Evolutionary conservation across 2,113 vertebrate genomes (phyloP), one percentile per base, ranked within the genome.

Genomic region (Cryptotis parvus): DNA sequence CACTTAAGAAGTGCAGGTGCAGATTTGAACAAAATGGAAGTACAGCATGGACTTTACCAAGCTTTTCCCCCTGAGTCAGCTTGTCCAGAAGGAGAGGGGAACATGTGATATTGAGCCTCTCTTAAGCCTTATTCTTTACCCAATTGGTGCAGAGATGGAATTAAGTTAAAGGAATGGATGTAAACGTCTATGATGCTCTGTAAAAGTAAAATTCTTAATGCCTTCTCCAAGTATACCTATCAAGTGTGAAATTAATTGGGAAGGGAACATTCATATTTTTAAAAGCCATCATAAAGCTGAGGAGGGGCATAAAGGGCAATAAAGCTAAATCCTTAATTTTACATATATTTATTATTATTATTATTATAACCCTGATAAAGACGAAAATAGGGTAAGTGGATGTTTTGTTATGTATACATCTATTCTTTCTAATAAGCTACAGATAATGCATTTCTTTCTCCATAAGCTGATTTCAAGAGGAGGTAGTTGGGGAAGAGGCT

Each of bases 71-170:
- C 52, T 27, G 31, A 2, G 58, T 14, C 9, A 39, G 24, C 24
- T 85, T 77, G 12, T 55, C 15, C 43, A 11, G 16, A 73, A 94
- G 24, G 29, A 89, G 26, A 49, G n/a, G n/a, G 14, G 24, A 63
- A 91, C n/a, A 12, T 41, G 0, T 43, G 15, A n/a, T 79, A 94
- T 92, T 75, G 27, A 89, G 65, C 35, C 3, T 35, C 18, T 72
- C 45, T 52, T 29, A 10, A 91, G 29, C 0, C 22, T 4, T 68
- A 16, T 80, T 31, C 27, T 77, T 86, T 76, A 63, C 22, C 4
- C 29, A 91, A 4, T 31, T 79, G 29, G 16, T 94, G 29, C 5
- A 87, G 69, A 87, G 33, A 87, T 90, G 8, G 68, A 87, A 91
- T 39, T 84, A 55, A 37, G 10, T 70, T 66, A 14, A 69, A 81